Evolutionary conservation across 2,113 vertebrate genomes (phyloP).

Genomic region (Tapirus terrestris): DNA sequence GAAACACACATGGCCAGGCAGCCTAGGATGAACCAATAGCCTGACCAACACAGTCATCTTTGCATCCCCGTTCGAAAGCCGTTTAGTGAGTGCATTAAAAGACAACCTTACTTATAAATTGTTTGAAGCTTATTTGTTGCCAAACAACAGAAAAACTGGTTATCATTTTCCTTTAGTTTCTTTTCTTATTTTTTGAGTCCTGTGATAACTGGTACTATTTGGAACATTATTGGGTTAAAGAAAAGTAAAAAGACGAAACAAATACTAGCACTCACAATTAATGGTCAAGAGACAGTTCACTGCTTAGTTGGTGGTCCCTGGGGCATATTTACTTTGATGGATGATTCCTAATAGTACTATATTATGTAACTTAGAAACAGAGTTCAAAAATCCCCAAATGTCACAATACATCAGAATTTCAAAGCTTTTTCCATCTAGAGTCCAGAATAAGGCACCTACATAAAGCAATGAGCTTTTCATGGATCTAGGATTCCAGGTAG

Average conservation of each 20-base stretch:
- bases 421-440: constrained; percentile 34
- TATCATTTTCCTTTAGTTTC: not conserved
- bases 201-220: constrained; percentile 15
- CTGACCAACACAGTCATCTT: not conserved
- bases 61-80: not conserved
- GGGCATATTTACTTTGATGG: constrained; percentile 63
- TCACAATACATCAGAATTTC: constrained; percentile 59
- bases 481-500: not conserved
- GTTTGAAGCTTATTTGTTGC: not conserved
- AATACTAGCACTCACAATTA: not conserved
- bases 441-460: not conserved
- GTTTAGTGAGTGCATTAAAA: not conserved
- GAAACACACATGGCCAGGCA: not conserved
- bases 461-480: constrained; percentile 10
- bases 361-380: constrained; percentile 64
- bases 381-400: constrained; percentile 69
- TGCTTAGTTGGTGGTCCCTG: constrained; percentile 49
- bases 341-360: constrained; percentile 9
- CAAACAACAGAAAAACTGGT: not conserved
- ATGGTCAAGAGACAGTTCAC: constrained; percentile 26
- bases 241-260: not conserved
- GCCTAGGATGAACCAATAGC: not conserved
- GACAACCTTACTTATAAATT: not conserved
- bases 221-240: not conserved
- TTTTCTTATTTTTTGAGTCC: not conserved